Percentiles rank a stretch among this genome's conserved stretches.
phyloP scores from a whole-genome alignment of 2,888 invertebrate genomes.

The Zonitis immaculata region DNA sequence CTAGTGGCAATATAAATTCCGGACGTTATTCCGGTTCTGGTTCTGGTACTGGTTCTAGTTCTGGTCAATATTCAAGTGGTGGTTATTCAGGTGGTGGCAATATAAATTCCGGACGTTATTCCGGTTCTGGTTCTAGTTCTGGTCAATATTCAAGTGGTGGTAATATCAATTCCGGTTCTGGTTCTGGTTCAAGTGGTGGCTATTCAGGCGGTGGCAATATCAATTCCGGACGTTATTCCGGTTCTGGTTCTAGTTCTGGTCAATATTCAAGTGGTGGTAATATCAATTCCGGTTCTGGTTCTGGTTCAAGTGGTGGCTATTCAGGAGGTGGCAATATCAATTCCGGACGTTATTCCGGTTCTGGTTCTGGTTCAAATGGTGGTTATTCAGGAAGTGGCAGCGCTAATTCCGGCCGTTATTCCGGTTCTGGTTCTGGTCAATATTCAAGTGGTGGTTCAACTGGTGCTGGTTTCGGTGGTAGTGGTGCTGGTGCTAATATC shows the following conservation, averaged over 20 bases:
- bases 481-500: conserved; percentile 28
- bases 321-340: conserved; percentile 15
- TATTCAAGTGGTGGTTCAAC: conserved; percentile 10
- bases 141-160: conserved; percentile 21
- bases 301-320: conserved; percentile 16
- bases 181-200: conserved; percentile 8
- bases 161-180: not conserved
- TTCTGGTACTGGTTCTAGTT: conserved; percentile 19
- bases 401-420: not conserved
- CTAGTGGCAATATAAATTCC: conserved; percentile 15
- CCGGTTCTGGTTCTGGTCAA: conserved; percentile 27
- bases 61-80: conserved; percentile 15
- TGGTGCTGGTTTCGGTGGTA: conserved; percentile 6
- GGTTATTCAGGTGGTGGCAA: conserved; percentile 23
- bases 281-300: not conserved
- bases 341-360: no score
- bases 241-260: conserved; percentile 16
- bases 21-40: conserved; percentile 2
- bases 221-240: not conserved
- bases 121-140: conserved; percentile 15
- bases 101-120: not conserved
- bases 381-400: conserved; percentile 23
- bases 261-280: conserved; percentile 20
- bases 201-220: conserved; percentile 22
- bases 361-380: conserved; percentile 7